Conservation (phyloP, 2,888 invertebrate genomes). For the Ptycholaimellus sp. region DNA sequence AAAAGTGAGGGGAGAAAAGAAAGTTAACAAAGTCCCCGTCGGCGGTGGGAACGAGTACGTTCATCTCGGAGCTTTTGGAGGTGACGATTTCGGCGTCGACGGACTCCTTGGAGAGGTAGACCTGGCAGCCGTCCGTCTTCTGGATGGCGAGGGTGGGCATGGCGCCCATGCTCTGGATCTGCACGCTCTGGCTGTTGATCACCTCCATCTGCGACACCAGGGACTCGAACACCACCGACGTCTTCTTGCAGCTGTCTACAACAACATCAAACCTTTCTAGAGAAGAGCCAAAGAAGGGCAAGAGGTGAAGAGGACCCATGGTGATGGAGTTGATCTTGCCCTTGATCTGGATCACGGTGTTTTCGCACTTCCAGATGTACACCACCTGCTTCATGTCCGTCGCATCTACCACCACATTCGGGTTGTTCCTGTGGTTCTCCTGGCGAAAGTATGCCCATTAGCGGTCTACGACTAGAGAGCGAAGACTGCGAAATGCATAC, state of each 20-base stretch:
- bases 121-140: conserved; percentile 96
- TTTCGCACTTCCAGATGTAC: conserved; percentile 75
- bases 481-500: conserved; percentile 42
- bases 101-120: conserved; percentile 71
- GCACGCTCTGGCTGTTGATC: conserved; percentile 90
- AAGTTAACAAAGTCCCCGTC: conserved; percentile 70
- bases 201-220: conserved; percentile 84
- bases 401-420: conserved; percentile 52
- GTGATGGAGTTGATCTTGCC: conserved; percentile 78
- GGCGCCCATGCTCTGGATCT: conserved; percentile 76
- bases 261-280: conserved; percentile 4
- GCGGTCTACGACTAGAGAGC: too few species aligned
- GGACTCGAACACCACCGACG: conserved; percentile 74
- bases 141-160: conserved; percentile 90
- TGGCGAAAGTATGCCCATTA: too few species aligned
- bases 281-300: conserved; percentile 1
- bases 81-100: conserved; percentile 68
- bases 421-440: conserved; percentile 46
- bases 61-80: conserved; percentile 97
- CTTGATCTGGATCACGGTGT: conserved; percentile 49
- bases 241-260: conserved; percentile 87
- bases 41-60: conserved; percentile 64
- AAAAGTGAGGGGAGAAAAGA: conserved; percentile 26
- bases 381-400: conserved; percentile 95
- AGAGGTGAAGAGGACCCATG: conserved; percentile 30